Conservation (phyloP, 2,797 vertebrate genomes). For the Spatula versicolor region DNA sequence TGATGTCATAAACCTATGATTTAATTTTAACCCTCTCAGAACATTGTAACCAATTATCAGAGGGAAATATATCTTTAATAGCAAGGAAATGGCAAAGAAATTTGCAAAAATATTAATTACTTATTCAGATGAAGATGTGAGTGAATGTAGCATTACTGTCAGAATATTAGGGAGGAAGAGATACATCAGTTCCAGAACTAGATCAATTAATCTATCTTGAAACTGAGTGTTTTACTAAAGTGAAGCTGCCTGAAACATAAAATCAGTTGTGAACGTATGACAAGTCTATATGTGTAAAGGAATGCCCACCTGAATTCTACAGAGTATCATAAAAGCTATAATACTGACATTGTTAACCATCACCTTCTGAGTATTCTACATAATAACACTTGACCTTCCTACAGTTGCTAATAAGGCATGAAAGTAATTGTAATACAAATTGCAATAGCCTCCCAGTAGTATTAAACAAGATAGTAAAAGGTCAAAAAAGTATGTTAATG, state of each 20-base stretch:
- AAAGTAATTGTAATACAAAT: not conserved
- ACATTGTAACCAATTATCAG: not conserved
- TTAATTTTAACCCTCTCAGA: not conserved
- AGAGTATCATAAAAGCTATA: not conserved
- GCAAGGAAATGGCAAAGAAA: not conserved
- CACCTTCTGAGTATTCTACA: not conserved
- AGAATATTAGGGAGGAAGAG: not conserved
- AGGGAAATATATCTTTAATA: not conserved
- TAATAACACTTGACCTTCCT: not conserved
- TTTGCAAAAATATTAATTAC: not conserved
- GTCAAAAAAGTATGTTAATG: not conserved
- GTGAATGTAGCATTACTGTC: not conserved
- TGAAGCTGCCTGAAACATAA: not conserved
- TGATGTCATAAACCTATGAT: not conserved
- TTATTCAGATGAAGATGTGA: not conserved
- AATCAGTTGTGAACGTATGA: not conserved
- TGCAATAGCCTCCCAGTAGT: not conserved
- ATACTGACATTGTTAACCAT: not conserved
- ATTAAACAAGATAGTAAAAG: not conserved
- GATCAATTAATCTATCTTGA: not conserved
- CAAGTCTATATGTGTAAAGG: not conserved
- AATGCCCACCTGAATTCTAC: not conserved
- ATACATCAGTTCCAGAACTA: not conserved
- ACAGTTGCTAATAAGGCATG: not conserved
- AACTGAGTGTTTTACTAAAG: not conserved